A percentile compares a stretch with the other conserved stretches of the same genome.
These are phyloP conservation scores for Capreolus pygargus DNA, from an alignment of 2,113 vertebrate genomes.

Conservation along the genomic window DNA sequence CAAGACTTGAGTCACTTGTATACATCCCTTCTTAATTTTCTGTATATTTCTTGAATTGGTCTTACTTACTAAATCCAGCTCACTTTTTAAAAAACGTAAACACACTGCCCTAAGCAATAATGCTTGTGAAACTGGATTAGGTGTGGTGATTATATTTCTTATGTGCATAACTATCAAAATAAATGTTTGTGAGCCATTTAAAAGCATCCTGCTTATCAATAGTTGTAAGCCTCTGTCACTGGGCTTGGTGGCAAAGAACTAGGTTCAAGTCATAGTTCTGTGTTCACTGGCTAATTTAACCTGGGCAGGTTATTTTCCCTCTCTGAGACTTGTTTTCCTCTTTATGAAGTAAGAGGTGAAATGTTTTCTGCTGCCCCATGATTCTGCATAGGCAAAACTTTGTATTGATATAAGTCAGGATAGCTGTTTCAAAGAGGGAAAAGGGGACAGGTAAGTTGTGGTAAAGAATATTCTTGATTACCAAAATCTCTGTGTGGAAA, in stretches of 20 bases:
- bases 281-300: not conserved
- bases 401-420: not conserved
- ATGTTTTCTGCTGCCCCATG: not conserved
- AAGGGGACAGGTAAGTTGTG: not conserved
- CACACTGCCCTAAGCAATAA: not conserved
- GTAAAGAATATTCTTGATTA: slow-evolving; percentile 38
- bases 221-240: not conserved
- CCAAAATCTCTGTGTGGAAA: not conserved
- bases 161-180: not conserved
- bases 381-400: not conserved
- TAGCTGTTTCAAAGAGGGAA: not conserved
- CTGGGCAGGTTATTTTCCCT: slow-evolving; percentile 5
- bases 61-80: not conserved
- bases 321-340: not conserved
- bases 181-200: not conserved
- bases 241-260: not conserved
- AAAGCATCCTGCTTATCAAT: not conserved
- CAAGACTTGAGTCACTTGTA: not conserved
- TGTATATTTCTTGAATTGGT: not conserved
- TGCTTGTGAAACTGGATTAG: not conserved
- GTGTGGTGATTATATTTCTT: not conserved
- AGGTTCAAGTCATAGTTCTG: not conserved
- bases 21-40: not conserved
- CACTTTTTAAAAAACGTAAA: not conserved
- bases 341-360: not conserved